Conservation (phyloP, 1,140 invertebrate genomes). For the Drosophila eugracilis region DNA sequence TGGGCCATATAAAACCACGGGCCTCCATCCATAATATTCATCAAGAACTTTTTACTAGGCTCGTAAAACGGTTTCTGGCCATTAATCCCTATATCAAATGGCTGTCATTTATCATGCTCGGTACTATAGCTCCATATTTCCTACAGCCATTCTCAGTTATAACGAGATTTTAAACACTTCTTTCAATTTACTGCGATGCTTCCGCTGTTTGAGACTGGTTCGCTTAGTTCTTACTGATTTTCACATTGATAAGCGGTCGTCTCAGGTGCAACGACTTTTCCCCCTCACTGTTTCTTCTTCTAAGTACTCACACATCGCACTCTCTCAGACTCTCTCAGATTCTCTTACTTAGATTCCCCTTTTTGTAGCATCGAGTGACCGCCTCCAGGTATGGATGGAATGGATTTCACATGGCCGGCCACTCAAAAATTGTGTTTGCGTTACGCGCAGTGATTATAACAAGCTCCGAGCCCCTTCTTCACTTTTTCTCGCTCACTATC, state of each 20-base stretch:
- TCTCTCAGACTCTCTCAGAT: too few species aligned
- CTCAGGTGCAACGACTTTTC: constrained; percentile 58
- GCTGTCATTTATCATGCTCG: constrained; percentile 38
- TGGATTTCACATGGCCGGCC: constrained; percentile 72
- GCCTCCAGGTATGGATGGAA: constrained; percentile 61
- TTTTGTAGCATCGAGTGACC: constrained; percentile 32
- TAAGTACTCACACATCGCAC: constrained; percentile 8
- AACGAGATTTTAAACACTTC: constrained; percentile 54
- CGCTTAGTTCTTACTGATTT: constrained; percentile 40
- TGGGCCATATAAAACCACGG: not conserved
- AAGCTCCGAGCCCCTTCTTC: constrained; percentile 31
- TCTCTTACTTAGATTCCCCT: constrained; percentile 3
- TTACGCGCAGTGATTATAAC: constrained; percentile 80
- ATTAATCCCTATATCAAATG: constrained; percentile 55
- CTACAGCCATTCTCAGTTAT: constrained; percentile 28
- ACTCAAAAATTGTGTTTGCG: constrained; percentile 81
- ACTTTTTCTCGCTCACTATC: constrained; percentile 9
- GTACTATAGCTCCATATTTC: constrained; percentile 30
- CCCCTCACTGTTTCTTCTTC: constrained; percentile 32
- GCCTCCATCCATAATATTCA: constrained; percentile 5
- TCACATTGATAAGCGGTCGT: constrained; percentile 54
- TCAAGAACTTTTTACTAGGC: not conserved
- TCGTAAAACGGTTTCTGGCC: constrained; percentile 36
- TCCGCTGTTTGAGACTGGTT: constrained; percentile 40
- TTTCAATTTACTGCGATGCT: constrained; percentile 36